Percentiles rank a stretch among this genome's conserved stretches.
Evolutionary conservation across 2,888 invertebrate genomes (phyloP).

Genomic region (Cephus sareptanus): DNA sequence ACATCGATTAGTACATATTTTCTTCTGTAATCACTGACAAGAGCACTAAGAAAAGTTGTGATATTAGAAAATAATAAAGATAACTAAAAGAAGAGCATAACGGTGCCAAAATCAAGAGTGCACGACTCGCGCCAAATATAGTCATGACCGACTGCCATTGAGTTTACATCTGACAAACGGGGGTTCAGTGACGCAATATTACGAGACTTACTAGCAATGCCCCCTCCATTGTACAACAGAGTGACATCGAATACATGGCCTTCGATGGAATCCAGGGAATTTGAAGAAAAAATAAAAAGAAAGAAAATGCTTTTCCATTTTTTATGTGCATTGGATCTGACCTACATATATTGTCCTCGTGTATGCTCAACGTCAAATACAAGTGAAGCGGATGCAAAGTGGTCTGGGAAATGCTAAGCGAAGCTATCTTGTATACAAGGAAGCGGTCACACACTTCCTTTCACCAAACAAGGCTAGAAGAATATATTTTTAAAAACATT

Average conservation of each 20-base stretch:
- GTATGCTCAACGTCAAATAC: not conserved
- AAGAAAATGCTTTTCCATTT: not conserved
- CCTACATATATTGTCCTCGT: slow-evolving; percentile 20
- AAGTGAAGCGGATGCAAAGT: not conserved
- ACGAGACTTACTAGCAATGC: slow-evolving; percentile 44
- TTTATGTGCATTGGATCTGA: slow-evolving; percentile 32
- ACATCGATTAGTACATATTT: not conserved
- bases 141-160: slow-evolving; percentile 52
- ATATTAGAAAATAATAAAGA: not conserved
- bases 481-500: not conserved
- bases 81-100: not conserved
- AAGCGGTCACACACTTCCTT: slow-evolving; percentile 38
- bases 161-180: not conserved
- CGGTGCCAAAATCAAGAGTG: slow-evolving; percentile 15
- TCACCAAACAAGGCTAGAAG: slow-evolving; percentile 23
- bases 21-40: not conserved
- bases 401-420: not conserved
- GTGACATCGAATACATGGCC: not conserved
- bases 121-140: slow-evolving; percentile 53
- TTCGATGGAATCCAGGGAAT: slow-evolving; percentile 31
- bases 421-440: slow-evolving; percentile 36
- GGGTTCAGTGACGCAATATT: slow-evolving; percentile 28
- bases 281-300: slow-evolving; percentile 11
- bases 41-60: not conserved
- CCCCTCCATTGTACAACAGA: slow-evolving; percentile 2